Base-by-base conservation (phyloP, 2,797 vertebrate genomes). In the Artibeus jamaicensis region DNA sequence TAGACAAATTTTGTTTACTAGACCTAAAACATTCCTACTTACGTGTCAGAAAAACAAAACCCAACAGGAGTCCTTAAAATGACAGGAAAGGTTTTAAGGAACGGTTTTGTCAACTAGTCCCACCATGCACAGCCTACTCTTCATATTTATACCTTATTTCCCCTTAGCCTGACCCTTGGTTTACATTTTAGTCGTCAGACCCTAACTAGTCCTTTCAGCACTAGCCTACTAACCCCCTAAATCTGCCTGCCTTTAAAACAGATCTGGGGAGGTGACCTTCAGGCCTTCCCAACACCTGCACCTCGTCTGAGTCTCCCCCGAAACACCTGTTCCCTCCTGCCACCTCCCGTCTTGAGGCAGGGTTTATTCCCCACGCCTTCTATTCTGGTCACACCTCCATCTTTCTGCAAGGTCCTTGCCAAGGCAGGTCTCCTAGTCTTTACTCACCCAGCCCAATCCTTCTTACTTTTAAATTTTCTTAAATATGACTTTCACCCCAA, bases 1-100 rank as follows among this genome's bases (percentile, higher is more conserved):
- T 67, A 73, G 48, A 48, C 71, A 94, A 53, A 18, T 46, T 62
- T 4, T 95, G 65, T 93, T 76, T 67, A 57, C 74, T 68, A 79
- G n/a, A 65, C 48, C 15, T 32, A 65, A 90, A 93, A 65, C 48
- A 67, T 79, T 53, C 57, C 78, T 82, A 22, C 53, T 12, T 86
- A 34, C 32, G 21, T 44, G 59, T 70, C 46, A 67, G 70, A 39
- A 78, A 67, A 53, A 44, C 10, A 77, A 57, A 86, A 73, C 26
- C n/a, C 62, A 44, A 78, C 1, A 4, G n/a, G 15, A 74, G 46
- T 55, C 65, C 74, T 73, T 85, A 89, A 89, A 62, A 46, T 37
- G 42, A n/a, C 3, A 4, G 68, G 21, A 29, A 44, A 11, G 5
- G 48, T 55, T 78, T 26, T 44, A 37, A 77, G 32, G 68, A 62